These are phyloP conservation scores for Thereva nobilitata DNA, from an alignment of 2,888 invertebrate genomes.

Conservation along the genomic window DNA sequence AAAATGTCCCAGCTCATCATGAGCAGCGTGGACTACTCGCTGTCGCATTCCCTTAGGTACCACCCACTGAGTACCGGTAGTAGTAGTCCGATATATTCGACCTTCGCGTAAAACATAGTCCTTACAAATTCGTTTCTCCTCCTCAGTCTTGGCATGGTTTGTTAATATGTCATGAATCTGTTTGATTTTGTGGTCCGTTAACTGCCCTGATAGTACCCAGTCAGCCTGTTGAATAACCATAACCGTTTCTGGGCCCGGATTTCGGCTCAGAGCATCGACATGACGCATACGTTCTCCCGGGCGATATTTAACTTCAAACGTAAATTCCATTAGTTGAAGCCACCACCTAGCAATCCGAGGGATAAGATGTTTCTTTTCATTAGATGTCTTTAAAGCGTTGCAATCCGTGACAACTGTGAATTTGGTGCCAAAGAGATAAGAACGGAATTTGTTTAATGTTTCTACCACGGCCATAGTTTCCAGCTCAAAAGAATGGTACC, in stretches of 20 bases:
- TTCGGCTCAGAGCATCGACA: not conserved
- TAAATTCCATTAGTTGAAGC: slow-evolving; percentile 47
- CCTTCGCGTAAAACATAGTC: slow-evolving; percentile 14
- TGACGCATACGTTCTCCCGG: slow-evolving; percentile 39
- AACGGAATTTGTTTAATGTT: slow-evolving; percentile 27
- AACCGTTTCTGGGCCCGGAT: not conserved
- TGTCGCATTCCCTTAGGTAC: slow-evolving; percentile 13
- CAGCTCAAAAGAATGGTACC: slow-evolving; percentile 49
- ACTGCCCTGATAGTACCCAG: slow-evolving; percentile 15
- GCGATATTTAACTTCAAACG: slow-evolving; percentile 47
- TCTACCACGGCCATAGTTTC: slow-evolving; percentile 48
- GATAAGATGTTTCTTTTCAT: slow-evolving; percentile 20
- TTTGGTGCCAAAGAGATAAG: slow-evolving; percentile 29
- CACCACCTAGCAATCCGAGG: slow-evolving; percentile 51
- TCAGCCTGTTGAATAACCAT: not conserved
- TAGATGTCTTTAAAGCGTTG: slow-evolving; percentile 14
- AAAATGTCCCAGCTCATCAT: slow-evolving; percentile 21
- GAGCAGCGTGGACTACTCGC: slow-evolving; percentile 5
- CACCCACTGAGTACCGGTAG: slow-evolving; percentile 6
- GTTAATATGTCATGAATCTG: not conserved
- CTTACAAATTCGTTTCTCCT: not conserved
- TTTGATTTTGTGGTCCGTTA: not conserved
- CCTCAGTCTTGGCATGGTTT: not conserved
- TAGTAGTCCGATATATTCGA: slow-evolving; percentile 3
- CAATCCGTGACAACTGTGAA: slow-evolving; percentile 32